Conservation (phyloP, 2,113 vertebrate genomes). For the Channa argus region DNA sequence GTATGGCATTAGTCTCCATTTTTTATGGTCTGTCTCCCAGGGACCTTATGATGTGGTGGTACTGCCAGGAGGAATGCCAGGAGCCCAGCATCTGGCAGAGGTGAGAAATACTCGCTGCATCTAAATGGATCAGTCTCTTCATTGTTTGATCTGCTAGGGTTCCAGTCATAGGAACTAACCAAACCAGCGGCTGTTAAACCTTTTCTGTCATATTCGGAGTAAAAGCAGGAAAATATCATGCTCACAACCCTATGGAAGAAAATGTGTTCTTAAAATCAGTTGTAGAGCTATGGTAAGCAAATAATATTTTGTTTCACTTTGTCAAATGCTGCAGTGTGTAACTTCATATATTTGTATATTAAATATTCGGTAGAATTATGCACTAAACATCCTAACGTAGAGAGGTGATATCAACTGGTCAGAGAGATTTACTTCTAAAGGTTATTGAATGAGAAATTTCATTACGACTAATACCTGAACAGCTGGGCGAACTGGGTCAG, state of each 20-base stretch:
- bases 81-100: conserved; percentile 95
- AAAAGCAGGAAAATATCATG: too few species aligned
- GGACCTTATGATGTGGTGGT: conserved; percentile 95
- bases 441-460: too few species aligned
- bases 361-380: too few species aligned
- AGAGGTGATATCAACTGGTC: too few species aligned
- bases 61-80: conserved; percentile 93
- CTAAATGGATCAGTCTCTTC: neutral
- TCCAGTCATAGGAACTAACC: neutral
- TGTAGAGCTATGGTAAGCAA: too few species aligned
- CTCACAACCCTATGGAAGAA: neutral
- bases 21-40: conserved; percentile 74
- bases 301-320: too few species aligned
- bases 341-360: too few species aligned
- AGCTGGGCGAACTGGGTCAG: too few species aligned
- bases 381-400: too few species aligned
- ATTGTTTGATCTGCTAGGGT: neutral
- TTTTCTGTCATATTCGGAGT: neutral
- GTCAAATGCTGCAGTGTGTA: too few species aligned
- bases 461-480: too few species aligned
- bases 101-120: conserved; percentile 76
- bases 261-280: neutral
- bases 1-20: neutral
- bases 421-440: too few species aligned
- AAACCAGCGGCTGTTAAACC: neutral